These are phyloP conservation scores for Botia almorhae DNA, from an alignment of 2,797 vertebrate species.

Conservation along the genomic window DNA sequence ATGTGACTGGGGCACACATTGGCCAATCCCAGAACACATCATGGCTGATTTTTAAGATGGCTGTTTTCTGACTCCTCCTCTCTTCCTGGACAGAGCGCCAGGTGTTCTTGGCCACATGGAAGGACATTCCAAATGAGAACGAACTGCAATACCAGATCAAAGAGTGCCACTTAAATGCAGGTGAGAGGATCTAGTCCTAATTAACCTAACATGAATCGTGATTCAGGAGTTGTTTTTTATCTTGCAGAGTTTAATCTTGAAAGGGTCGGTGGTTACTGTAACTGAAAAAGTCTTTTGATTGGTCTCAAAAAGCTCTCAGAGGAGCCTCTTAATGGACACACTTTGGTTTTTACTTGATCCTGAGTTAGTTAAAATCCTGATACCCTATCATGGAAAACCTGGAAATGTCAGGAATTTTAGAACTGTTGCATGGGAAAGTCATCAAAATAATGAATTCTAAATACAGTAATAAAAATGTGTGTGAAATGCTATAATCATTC, in stretches of 20 bases:
- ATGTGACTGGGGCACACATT: not conserved
- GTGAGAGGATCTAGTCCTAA: constrained; percentile 71
- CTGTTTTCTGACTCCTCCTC: not conserved
- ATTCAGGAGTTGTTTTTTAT: too few relatives aligned
- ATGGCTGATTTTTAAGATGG: not conserved
- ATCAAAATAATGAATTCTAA: not conserved
- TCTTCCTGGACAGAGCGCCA: constrained; percentile 85
- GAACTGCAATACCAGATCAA: constrained; percentile 99
- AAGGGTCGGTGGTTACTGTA: too few relatives aligned
- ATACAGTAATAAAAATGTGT: not conserved
- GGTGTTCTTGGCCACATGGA: constrained; percentile 98
- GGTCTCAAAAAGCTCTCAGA: not conserved
- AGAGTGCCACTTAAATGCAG: constrained; percentile 96
- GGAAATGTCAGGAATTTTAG: not conserved
- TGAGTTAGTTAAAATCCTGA: not conserved
- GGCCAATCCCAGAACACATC: not conserved
- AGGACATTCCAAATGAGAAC: constrained; percentile 99
- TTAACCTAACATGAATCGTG: too few relatives aligned
- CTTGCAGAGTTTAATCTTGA: too few relatives aligned
- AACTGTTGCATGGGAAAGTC: not conserved
- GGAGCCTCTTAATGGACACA: not conserved
- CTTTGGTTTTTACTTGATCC: not conserved
- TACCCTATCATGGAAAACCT: not conserved
- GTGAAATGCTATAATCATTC: too few relatives aligned
- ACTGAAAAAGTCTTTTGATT: not conserved